phyloP scores from a whole-genome alignment of 2,113 vertebrate species.

The Nycticorax nycticorax region DNA sequence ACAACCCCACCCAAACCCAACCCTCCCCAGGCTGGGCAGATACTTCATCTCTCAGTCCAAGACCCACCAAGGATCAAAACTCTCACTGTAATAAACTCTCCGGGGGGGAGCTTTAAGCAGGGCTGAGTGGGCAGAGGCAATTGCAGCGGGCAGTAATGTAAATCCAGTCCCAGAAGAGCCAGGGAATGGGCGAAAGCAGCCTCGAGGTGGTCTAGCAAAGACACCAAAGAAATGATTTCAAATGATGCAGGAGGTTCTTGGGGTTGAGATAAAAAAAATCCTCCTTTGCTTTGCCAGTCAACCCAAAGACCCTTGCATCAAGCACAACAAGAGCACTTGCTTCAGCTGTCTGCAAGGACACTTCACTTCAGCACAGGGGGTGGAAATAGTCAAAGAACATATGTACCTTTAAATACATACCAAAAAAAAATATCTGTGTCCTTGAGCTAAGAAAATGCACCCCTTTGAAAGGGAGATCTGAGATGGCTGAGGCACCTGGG shows the following conservation, averaged over 20 bases:
- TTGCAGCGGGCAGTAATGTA: not conserved
- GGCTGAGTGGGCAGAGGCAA: not conserved
- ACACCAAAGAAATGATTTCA: not conserved
- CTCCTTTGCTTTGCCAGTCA: not conserved
- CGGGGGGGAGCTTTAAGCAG: not conserved
- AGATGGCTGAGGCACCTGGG: not conserved
- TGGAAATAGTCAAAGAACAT: not conserved
- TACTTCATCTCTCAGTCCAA: not conserved
- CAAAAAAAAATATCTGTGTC: not conserved
- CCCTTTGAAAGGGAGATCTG: not conserved
- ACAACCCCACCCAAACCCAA: not conserved
- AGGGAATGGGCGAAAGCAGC: not conserved
- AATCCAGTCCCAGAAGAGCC: not conserved
- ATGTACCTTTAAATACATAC: not conserved
- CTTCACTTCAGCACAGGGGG: accelerated
- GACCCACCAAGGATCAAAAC: not conserved
- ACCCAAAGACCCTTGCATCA: accelerated
- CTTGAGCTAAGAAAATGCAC: not conserved
- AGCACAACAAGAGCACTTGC: not conserved
- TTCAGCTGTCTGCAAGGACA: not conserved
- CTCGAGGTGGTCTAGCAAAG: accelerated
- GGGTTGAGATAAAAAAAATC: not conserved
- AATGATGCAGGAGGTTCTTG: not conserved
- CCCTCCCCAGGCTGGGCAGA: not conserved
- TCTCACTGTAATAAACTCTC: not conserved